phyloP scores from a whole-genome alignment of 2,797 vertebrate species.

The Anas bernieri region DNA sequence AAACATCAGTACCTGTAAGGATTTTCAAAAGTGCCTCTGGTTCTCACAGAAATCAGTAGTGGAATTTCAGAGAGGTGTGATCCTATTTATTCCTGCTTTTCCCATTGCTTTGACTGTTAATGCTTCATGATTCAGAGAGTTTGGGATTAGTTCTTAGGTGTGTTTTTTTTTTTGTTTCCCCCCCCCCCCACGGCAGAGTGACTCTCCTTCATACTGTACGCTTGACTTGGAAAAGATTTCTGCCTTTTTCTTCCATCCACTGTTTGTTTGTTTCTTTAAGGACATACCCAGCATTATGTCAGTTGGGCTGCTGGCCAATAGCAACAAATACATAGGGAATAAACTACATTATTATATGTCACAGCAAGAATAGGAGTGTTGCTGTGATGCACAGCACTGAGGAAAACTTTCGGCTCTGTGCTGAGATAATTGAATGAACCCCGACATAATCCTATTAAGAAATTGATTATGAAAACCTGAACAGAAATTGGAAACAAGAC shows the following conservation, averaged over 20 bases:
- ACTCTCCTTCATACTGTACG: neutral
- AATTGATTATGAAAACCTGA: conserved; percentile 14
- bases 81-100: neutral
- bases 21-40: neutral
- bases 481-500: neutral
- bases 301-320: neutral
- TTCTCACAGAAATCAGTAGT: neutral
- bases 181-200: neutral
- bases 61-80: neutral
- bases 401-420: neutral
- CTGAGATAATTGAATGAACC: neutral
- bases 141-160: neutral
- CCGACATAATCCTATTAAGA: conserved; percentile 39
- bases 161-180: neutral
- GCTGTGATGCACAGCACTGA: neutral
- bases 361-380: neutral
- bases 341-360: neutral
- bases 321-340: neutral
- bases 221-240: neutral
- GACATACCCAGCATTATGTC: neutral
- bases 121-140: neutral
- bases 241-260: neutral
- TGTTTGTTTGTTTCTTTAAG: neutral
- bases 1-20: no score
- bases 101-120: neutral